A percentile compares a stretch with the other conserved stretches of the same genome.
Conservation (phyloP, 2,888 invertebrate genomes). For the Drosophila differens region DNA sequence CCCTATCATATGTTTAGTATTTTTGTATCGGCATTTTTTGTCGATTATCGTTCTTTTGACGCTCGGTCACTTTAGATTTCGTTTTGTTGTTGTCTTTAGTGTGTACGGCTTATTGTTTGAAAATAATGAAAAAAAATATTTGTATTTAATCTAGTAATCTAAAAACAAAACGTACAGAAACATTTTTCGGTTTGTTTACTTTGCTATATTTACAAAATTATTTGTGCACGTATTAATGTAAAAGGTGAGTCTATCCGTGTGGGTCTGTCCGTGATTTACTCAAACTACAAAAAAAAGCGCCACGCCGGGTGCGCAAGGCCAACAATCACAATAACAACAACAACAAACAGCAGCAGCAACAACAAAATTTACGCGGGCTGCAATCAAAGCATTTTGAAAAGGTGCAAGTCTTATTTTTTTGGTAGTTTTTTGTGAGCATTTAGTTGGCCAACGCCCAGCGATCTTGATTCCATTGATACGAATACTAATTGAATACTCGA, state of each 20-base stretch:
- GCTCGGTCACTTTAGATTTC: conserved; percentile 23
- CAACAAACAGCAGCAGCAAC: background rate
- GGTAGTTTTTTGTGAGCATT: background rate
- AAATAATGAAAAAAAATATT: conserved; percentile 26
- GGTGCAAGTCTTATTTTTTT: conserved; percentile 6
- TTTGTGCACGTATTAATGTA: conserved; percentile 60
- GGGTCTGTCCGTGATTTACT: background rate
- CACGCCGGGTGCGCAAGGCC: conserved; percentile 49
- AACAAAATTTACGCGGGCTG: conserved; percentile 48
- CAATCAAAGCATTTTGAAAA: conserved; percentile 25
- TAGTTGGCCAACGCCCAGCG: conserved; percentile 59
- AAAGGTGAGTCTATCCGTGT: conserved; percentile 44
- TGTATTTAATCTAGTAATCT: conserved; percentile 42
- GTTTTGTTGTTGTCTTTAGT: conserved; percentile 43
- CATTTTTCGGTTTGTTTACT: conserved; percentile 44
- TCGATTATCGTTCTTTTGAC: background rate
- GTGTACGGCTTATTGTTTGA: conserved; percentile 50
- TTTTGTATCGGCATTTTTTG: background rate
- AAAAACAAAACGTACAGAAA: conserved; percentile 3
- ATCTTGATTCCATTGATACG: conserved; percentile 60
- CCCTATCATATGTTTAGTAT: background rate
- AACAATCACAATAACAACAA: conserved; percentile 1
- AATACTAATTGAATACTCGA: conserved; percentile 30
- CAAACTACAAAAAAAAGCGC: conserved; percentile 20
- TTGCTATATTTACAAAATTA: conserved; percentile 53